Conservation (phyloP, 2,113 vertebrate genomes). For the Pan paniscus region DNA sequence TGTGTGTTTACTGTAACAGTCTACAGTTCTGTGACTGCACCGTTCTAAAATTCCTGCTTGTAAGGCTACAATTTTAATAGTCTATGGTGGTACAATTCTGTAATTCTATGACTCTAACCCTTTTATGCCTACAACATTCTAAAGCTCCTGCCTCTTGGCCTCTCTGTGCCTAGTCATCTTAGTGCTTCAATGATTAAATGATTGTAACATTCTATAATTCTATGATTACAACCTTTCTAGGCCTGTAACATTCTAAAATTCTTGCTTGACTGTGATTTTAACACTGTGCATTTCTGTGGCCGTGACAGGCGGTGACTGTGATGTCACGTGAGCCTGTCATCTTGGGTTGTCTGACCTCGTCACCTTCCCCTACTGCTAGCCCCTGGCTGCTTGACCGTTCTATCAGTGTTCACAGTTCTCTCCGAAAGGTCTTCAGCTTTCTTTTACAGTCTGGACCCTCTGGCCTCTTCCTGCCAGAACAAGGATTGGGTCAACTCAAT, state of each 20-base stretch:
- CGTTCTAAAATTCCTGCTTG: background rate
- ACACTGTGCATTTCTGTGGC: background rate
- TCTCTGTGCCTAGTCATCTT: background rate
- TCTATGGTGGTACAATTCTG: slow-evolving; percentile 7
- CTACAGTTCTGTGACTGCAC: background rate
- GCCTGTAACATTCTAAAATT: background rate
- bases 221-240: slow-evolving; percentile 62
- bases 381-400: background rate
- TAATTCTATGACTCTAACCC: slow-evolving; percentile 55
- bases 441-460: background rate
- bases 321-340: background rate
- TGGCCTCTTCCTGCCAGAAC: background rate
- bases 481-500: background rate
- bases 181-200: slow-evolving; percentile 33
- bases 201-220: slow-evolving; percentile 50
- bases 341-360: background rate
- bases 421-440: background rate
- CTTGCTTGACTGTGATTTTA: background rate
- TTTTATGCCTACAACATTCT: slow-evolving; percentile 9
- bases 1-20: background rate
- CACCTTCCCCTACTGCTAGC: background rate
- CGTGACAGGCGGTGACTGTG: rapidly evolving
- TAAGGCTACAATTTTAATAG: slow-evolving; percentile 40
- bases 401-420: background rate
- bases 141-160: background rate